Percentiles rank a stretch among this genome's conserved stretches.
These are phyloP conservation scores for Latrodectus geometricus DNA, from an alignment of 1,140 invertebrate species.

Conservation along the genomic window DNA sequence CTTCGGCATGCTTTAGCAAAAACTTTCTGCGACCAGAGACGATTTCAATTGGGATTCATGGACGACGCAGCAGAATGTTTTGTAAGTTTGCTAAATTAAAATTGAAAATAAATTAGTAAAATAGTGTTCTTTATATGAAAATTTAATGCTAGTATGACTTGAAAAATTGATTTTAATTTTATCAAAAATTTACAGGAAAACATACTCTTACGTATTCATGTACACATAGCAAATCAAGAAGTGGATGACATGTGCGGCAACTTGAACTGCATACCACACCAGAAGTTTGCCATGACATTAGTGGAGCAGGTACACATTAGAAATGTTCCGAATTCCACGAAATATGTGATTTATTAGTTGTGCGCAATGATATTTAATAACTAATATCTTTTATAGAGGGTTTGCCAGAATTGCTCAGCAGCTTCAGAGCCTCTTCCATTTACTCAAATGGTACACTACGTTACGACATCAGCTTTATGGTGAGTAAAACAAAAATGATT, in stretches of 20 bases:
- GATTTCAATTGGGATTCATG: constrained; percentile 95
- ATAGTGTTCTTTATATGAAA: neutral
- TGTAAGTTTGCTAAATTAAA: constrained; percentile 73
- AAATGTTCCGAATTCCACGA: neutral
- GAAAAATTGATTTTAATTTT: neutral
- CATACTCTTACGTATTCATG: constrained; percentile 90
- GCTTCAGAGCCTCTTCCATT: constrained; percentile 93
- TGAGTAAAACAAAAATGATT: constrained; percentile 64
- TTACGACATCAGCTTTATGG: constrained; percentile 88
- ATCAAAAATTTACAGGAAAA: constrained; percentile 77
- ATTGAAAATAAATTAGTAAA: neutral
- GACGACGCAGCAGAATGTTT: constrained; percentile 98
- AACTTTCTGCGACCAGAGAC: constrained; percentile 87
- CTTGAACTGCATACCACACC: constrained; percentile 92
- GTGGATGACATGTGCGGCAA: constrained; percentile 87
- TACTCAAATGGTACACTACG: constrained; percentile 97
- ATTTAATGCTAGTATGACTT: neutral
- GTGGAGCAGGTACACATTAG: constrained; percentile 79
- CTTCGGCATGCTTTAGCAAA: constrained; percentile 87
- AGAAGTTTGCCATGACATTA: constrained; percentile 95
- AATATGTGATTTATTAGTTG: neutral
- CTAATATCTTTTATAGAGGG: constrained; percentile 71
- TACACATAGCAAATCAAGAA: constrained; percentile 84
- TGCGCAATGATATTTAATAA: neutral
- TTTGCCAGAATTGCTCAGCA: constrained; percentile 90